Base-by-base conservation (phyloP, 2,797 vertebrate species). In the Gadopsis bispinosus region DNA sequence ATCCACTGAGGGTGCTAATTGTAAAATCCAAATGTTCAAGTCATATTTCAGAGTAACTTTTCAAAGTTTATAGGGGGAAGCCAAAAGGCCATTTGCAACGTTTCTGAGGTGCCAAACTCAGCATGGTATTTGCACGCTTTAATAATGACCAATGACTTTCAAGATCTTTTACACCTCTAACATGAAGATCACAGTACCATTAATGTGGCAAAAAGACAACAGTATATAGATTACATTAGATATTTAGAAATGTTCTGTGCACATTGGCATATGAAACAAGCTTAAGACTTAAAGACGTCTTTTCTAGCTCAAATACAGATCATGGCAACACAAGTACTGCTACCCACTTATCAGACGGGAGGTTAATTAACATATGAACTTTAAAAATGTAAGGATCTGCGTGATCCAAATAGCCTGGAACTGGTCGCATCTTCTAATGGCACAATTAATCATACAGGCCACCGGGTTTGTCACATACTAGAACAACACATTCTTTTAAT, bases 361-460 rank as follows among this genome's bases (percentile, higher is more conserved):
- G 33, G 26, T 7, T 33, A 16, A 51, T 51, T 19, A 56, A 50
- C 14, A 26, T 26, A 26, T 26, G 26, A 26, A 26, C 26, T 26
- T 84, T 9, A 72, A 87, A 43, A 73, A 16, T 29, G 72, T 53
- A 63, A 75, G 37, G 37, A 73, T 69, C 58, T 68, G 75, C 13
- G 5, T 48, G 72, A 85, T 78, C 51, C 60, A 64, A 89, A 90
- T 54, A 70, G 66, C 48, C 29, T 82, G 73, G 82, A 79, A 75
- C 64, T 66, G 39, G 69, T 79, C 86, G 77, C 80, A 60, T 84
- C 73, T 84, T 75, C 78, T 92, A 93, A 93, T 91, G 84, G 81
- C 74, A 71, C 72, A 84, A 91, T 93, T 89, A 91, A 93, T 92
- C 91, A 91, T 81, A 85, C 62, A 81, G 90, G 70, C 87, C 78